These are phyloP conservation scores for Electrona antarctica DNA, from an alignment of 2,113 vertebrate species.

Conservation along the genomic window DNA sequence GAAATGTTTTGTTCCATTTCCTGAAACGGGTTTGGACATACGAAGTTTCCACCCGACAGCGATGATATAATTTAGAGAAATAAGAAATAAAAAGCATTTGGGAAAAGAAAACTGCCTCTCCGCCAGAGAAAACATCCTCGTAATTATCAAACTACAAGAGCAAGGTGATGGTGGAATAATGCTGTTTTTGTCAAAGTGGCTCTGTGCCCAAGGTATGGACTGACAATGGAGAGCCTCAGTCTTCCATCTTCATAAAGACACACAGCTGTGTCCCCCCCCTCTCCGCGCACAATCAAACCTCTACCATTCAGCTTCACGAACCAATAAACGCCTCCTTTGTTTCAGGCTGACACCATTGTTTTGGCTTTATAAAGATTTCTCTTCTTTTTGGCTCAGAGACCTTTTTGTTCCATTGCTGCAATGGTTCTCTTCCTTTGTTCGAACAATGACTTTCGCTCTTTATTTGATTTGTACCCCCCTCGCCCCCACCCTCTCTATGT, in stretches of 20 bases:
- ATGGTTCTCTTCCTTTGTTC: constrained; percentile 26
- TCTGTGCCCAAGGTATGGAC: constrained; percentile 68
- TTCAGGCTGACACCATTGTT: constrained; percentile 71
- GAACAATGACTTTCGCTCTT: constrained; percentile 50
- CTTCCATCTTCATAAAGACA: constrained; percentile 68
- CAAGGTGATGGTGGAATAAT: constrained; percentile 73
- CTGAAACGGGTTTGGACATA: too few species aligned
- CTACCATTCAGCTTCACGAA: constrained; percentile 65
- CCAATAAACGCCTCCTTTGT: constrained; percentile 76
- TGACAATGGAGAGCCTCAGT: constrained; percentile 71
- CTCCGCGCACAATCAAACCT: constrained; percentile 65
- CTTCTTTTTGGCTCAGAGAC: constrained; percentile 53
- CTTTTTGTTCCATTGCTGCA: constrained; percentile 50
- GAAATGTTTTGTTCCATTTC: too few species aligned
- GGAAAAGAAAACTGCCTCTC: neutral
- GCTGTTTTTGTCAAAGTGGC: constrained; percentile 68
- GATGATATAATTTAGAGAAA: too few species aligned
- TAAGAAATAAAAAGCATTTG: too few species aligned
- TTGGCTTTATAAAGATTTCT: constrained; percentile 65
- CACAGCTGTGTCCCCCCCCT: constrained; percentile 68
- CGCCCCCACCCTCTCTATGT: too few species aligned
- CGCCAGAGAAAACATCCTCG: constrained; percentile 48
- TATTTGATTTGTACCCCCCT: constrained; percentile 4
- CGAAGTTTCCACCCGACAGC: too few species aligned
- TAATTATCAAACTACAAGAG: constrained; percentile 61